Evolutionary conservation across 2,113 vertebrate genomes (phyloP), one percentile per base, ranked within the genome.

Genomic region (Laticauda laticaudata): DNA sequence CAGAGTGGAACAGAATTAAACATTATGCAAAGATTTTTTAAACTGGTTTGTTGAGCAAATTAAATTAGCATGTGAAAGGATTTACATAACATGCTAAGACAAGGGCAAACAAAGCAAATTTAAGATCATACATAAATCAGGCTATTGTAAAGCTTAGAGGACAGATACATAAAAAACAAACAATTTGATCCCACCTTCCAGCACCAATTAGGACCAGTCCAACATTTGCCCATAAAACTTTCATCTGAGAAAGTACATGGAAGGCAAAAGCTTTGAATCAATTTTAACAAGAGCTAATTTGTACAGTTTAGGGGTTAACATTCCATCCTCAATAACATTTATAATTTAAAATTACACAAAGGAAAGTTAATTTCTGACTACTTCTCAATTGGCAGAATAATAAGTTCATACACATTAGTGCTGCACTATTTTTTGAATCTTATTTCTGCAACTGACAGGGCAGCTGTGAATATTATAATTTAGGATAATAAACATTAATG

Each of bases 271-370:
- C 39, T 56, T 20, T 81, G 57, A 85, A 89, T 89, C 87, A 89
- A 11, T 57, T 85, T 69, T 54, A 90, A 48, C n/a, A 86, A 56
- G 88, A 93, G n/a, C 45, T 90, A 90, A 90, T 93, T 93, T 90
- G 45, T 34, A 18, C 24, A 23, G 61, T 86, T 59, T 26, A 64
- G 53, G 90, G 48, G 24, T n/a, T 20, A 26, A 61, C 14, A 39
- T 61, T 86, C 29, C 23, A 53, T 86, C 51, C 86, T 64, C 23
- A 53, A 53, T 61, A 51, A 57, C 54, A 45, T 6, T 20, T 2
- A 21, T 69, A 57, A 48, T 57, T 55, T 81, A 89, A 29, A 34
- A 64, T 45, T 89, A 51, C 45, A 23, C 20, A 55, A 64, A 89
- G 2, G 54, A 54, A 48, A 56, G 39, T 43, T 53, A 39, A 29